Conservation (phyloP, 2,113 vertebrate species). For the Cebus imitator region DNA sequence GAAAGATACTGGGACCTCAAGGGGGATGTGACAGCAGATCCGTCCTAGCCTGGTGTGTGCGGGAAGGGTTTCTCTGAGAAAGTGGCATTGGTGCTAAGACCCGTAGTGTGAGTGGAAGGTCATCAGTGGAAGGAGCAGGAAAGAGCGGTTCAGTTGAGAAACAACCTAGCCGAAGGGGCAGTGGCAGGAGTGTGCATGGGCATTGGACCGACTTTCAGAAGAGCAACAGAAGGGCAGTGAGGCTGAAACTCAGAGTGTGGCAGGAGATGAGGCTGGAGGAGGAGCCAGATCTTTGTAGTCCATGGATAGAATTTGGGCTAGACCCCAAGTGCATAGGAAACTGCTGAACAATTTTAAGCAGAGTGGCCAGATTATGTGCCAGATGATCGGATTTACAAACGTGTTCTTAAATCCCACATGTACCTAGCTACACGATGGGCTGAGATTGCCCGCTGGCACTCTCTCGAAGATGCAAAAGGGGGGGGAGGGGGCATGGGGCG, state of each 20-base stretch:
- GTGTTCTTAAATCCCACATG: not conserved
- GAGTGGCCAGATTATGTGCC: not conserved
- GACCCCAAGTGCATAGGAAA: not conserved
- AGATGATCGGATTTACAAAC: not conserved
- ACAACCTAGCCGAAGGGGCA: rapidly evolving
- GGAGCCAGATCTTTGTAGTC: not conserved
- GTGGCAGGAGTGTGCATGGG: not conserved
- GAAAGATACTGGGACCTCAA: not conserved
- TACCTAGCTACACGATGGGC: rapidly evolving
- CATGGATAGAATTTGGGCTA: not conserved
- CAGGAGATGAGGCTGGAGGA: not conserved
- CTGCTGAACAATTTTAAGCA: not conserved
- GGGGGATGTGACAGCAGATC: not conserved
- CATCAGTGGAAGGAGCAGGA: not conserved
- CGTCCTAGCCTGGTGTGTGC: not conserved
- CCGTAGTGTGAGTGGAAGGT: not conserved
- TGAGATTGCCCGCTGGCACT: not conserved
- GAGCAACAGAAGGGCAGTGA: not conserved
- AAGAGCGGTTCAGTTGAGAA: not conserved
- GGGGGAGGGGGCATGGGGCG: rapidly evolving
- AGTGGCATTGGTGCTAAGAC: not conserved
- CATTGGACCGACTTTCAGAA: not conserved
- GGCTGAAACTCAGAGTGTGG: not conserved
- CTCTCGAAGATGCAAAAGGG: not conserved
- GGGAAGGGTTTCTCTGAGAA: not conserved